Percentiles rank a stretch among this genome's conserved stretches.
These are phyloP conservation scores for Pachyrhynchus sulphureomaculatus DNA, from an alignment of 1,140 invertebrate genomes.

Conservation along the genomic window DNA sequence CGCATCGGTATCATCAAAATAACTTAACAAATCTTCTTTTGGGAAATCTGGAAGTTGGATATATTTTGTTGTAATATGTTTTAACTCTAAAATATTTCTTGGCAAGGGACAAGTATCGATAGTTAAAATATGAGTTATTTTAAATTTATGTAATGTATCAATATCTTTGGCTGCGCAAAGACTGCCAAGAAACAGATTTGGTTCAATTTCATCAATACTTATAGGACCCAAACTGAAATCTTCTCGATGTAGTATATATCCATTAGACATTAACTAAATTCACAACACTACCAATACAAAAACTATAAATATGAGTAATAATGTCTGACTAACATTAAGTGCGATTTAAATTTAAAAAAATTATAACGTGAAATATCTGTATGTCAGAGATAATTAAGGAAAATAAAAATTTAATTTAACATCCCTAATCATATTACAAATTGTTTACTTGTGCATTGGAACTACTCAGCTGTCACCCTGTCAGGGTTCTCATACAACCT, in stretches of 20 bases:
- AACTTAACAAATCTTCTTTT: slow-evolving; percentile 76
- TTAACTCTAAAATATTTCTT: slow-evolving; percentile 65
- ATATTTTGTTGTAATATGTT: slow-evolving; percentile 69
- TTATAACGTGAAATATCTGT: too few species aligned
- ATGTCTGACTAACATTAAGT: too few species aligned
- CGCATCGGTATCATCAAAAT: slow-evolving; percentile 71
- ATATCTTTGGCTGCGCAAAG: slow-evolving; percentile 74
- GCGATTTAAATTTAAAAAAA: too few species aligned
- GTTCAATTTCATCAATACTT: slow-evolving; percentile 68
- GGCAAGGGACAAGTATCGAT: slow-evolving; percentile 81
- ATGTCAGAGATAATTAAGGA: too few species aligned
- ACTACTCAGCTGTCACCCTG: too few species aligned
- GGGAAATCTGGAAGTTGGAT: slow-evolving; percentile 80
- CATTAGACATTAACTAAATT: neutral
- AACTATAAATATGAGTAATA: too few species aligned
- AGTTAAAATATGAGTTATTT: slow-evolving; percentile 76
- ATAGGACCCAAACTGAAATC: slow-evolving; percentile 58
- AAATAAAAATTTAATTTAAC: too few species aligned
- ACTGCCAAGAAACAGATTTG: slow-evolving; percentile 73
- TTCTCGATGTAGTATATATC: slow-evolving; percentile 11
- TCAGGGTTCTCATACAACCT: too few species aligned
- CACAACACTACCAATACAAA: too few species aligned
- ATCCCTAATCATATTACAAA: too few species aligned
- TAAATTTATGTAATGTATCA: slow-evolving; percentile 63
- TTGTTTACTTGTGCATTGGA: too few species aligned